Evolutionary conservation across 2,888 invertebrate genomes (phyloP).

Genomic region (Hypselothyrea guttata): DNA sequence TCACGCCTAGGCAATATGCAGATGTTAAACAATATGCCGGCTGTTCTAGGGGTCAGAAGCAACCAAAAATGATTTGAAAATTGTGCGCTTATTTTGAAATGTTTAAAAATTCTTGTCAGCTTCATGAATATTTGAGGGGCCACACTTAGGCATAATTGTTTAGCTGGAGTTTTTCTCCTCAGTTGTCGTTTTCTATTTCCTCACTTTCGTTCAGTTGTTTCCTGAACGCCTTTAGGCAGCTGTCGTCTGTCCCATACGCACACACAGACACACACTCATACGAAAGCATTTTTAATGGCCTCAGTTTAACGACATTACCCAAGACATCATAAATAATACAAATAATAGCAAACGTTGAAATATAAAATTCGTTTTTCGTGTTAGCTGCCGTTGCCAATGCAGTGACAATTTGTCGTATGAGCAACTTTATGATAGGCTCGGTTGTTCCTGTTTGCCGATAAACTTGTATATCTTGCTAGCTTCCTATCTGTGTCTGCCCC

Average conservation of each 20-base stretch:
- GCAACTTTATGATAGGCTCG: constrained; percentile 67
- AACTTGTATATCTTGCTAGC: constrained; percentile 28
- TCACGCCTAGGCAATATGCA: neutral
- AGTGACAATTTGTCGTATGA: constrained; percentile 66
- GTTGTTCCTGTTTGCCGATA: constrained; percentile 46
- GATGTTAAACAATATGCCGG: neutral
- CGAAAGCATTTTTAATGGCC: constrained; percentile 55
- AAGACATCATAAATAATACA: constrained; percentile 68
- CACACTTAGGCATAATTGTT: constrained; percentile 69
- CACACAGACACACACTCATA: constrained; percentile 17
- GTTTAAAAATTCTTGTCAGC: constrained; percentile 27
- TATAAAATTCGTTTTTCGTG: constrained; percentile 55
- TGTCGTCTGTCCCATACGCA: constrained; percentile 45
- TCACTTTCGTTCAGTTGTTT: constrained; percentile 5
- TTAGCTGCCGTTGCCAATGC: constrained; percentile 24
- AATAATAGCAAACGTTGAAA: constrained; percentile 62
- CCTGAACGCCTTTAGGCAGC: constrained; percentile 28
- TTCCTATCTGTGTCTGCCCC: constrained; percentile 2
- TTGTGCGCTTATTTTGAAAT: constrained; percentile 2
- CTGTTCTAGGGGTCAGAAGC: constrained; percentile 7
- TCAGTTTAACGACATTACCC: constrained; percentile 59
- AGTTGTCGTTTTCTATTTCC: constrained; percentile 10
- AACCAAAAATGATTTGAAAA: constrained; percentile 6
- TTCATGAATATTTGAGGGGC: constrained; percentile 61
- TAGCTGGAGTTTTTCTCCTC: constrained; percentile 32